Conservation (phyloP, 2,888 invertebrate genomes). For the Aspidapion aeneum region DNA sequence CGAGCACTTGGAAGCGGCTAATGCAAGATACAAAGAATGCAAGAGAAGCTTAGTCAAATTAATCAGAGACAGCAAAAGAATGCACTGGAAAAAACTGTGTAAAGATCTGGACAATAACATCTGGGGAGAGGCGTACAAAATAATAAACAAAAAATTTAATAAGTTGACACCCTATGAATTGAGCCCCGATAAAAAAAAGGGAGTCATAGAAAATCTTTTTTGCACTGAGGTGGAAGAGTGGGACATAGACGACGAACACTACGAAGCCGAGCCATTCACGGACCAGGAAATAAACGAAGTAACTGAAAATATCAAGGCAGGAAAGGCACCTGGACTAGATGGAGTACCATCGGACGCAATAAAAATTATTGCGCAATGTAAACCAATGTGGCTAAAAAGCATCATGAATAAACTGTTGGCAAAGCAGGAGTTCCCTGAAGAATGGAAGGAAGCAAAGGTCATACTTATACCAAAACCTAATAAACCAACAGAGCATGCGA, state of each 20-base stretch:
- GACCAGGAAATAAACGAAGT: constrained; percentile 11
- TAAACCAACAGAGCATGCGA: constrained; percentile 1
- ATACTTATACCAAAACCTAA: neutral
- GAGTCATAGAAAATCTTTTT: constrained; percentile 6
- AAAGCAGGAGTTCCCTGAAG: constrained; percentile 13
- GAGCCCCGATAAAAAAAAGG: neutral
- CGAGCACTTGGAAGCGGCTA: neutral
- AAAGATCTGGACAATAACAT: constrained; percentile 11
- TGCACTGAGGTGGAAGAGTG: neutral
- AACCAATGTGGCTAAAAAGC: neutral
- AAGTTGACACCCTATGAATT: neutral
- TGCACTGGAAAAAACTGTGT: constrained; percentile 13
- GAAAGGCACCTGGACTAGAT: constrained; percentile 19
- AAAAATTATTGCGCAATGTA: neutral
- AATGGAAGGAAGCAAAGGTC: constrained; percentile 19
- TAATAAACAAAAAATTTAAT: constrained; percentile 6
- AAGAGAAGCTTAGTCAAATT: neutral
- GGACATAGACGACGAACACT: neutral
- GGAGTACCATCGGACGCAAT: constrained; percentile 13
- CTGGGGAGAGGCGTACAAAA: constrained; percentile 19
- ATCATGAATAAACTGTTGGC: constrained; percentile 8
- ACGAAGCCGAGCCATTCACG: neutral
- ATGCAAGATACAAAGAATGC: neutral
- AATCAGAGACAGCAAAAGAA: constrained; percentile 1
- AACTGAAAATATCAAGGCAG: constrained; percentile 1